Conservation (phyloP, 2,113 vertebrate genomes). For the Pelodiscus sinensis region DNA sequence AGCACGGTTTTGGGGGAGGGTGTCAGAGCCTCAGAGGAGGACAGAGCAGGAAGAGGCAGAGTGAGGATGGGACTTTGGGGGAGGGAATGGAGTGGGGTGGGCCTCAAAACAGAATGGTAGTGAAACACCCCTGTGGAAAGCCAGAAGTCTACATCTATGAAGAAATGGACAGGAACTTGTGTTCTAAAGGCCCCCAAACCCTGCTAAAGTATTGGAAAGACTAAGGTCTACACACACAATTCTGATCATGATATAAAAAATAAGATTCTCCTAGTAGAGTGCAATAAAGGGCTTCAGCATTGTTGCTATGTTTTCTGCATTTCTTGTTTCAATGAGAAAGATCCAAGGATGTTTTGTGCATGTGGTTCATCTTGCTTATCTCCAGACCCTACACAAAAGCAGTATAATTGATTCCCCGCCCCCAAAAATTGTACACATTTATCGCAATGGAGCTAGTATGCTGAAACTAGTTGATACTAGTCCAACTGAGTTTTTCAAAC, state of each 20-base stretch:
- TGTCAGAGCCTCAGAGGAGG: too few species aligned
- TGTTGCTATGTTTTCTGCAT: conserved; percentile 31
- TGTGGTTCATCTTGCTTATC: conserved; percentile 71
- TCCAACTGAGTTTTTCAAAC: conserved; percentile 36
- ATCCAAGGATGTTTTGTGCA: conserved; percentile 45
- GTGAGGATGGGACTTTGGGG: too few species aligned
- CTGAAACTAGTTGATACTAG: conserved; percentile 45
- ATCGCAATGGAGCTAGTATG: conserved; percentile 56
- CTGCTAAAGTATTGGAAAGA: too few species aligned
- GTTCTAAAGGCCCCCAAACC: too few species aligned
- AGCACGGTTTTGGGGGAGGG: too few species aligned
- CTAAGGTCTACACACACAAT: not conserved
- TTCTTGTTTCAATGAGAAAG: conserved; percentile 48
- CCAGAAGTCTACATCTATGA: too few species aligned
- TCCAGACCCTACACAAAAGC: conserved; percentile 68
- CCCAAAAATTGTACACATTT: conserved; percentile 74
- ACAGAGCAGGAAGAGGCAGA: too few species aligned
- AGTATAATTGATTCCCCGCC: conserved; percentile 71
- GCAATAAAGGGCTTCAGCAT: conserved; percentile 27
- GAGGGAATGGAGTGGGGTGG: too few species aligned
- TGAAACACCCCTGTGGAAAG: too few species aligned
- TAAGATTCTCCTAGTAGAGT: conserved; percentile 62
- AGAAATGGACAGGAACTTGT: too few species aligned
- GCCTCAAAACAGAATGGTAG: too few species aligned
- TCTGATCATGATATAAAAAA: conserved; percentile 10